These are phyloP conservation scores for Philopedon plagiatum DNA, from an alignment of 2,888 invertebrate genomes.

Conservation along the genomic window DNA sequence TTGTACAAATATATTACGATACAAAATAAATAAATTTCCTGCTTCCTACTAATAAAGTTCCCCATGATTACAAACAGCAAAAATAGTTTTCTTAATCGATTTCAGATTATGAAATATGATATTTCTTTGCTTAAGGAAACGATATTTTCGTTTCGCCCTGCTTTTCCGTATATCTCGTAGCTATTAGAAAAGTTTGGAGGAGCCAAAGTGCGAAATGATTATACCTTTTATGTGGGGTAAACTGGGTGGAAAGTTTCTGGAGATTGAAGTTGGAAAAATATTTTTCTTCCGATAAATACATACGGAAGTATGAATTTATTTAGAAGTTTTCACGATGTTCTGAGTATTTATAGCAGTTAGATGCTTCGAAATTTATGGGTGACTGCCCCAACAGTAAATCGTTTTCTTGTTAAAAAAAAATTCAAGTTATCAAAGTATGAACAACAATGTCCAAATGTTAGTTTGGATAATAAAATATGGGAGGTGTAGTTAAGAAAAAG, in stretches of 20 bases:
- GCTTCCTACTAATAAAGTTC: not conserved
- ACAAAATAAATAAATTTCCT: not conserved
- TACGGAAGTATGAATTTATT: slow-evolving; percentile 36
- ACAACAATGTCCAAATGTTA: no score
- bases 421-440: no score
- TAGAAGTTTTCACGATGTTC: slow-evolving; percentile 29
- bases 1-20: no score
- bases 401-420: no score
- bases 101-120: slow-evolving; percentile 22
- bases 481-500: no score
- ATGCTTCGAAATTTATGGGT: no score
- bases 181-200: slow-evolving; percentile 38
- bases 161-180: slow-evolving; percentile 22
- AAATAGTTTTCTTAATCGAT: slow-evolving; percentile 21
- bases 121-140: slow-evolving; percentile 13
- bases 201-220: slow-evolving; percentile 41
- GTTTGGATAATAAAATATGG: no score
- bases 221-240: slow-evolving; percentile 41
- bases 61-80: not conserved
- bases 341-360: no score
- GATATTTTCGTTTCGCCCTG: slow-evolving; percentile 28
- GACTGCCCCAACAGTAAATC: no score
- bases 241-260: slow-evolving; percentile 35
- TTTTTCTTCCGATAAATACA: slow-evolving; percentile 34
- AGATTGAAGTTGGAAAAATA: slow-evolving; percentile 34